Conservation (phyloP, 2,888 invertebrate species). For the Thecocarcelia acutangulata region DNA sequence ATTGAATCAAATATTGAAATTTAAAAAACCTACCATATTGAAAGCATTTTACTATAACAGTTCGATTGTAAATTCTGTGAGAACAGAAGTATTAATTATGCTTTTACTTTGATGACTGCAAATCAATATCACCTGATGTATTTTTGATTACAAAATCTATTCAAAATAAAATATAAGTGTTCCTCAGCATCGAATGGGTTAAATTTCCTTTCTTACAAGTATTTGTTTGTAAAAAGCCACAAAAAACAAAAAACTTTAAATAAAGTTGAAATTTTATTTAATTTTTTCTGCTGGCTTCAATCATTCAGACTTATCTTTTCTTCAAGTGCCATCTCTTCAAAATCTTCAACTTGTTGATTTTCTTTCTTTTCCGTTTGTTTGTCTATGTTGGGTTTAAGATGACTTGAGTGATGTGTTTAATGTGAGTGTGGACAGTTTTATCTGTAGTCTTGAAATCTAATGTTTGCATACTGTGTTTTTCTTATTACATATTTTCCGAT, state of each 20-base stretch:
- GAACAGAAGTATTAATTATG: too few relatives aligned
- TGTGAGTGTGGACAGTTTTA: slow-evolving; percentile 69
- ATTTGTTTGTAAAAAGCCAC: slow-evolving; percentile 40
- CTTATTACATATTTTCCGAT: slow-evolving; percentile 25
- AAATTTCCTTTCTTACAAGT: slow-evolving; percentile 18
- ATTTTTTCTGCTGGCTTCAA: slow-evolving; percentile 4
- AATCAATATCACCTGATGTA: too few relatives aligned
- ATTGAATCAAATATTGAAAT: too few relatives aligned
- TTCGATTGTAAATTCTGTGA: too few relatives aligned
- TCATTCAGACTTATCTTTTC: slow-evolving; percentile 54
- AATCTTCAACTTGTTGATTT: slow-evolving; percentile 50
- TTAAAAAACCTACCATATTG: too few relatives aligned
- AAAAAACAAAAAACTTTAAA: slow-evolving; percentile 1
- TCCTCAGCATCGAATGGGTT: slow-evolving; percentile 28
- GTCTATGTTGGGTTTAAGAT: slow-evolving; percentile 39
- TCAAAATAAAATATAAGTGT: too few relatives aligned
- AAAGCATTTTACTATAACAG: too few relatives aligned
- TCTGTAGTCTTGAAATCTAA: slow-evolving; percentile 70
- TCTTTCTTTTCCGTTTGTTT: slow-evolving; percentile 7
- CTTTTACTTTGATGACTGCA: too few relatives aligned
- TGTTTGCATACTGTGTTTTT: slow-evolving; percentile 66
- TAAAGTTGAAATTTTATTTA: slow-evolving; percentile 21
- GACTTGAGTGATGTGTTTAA: slow-evolving; percentile 68
- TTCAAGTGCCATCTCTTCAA: slow-evolving; percentile 62
- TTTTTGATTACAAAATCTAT: too few relatives aligned